Conservation (phyloP, 2,797 vertebrate genomes). For the Botia almorhae region DNA sequence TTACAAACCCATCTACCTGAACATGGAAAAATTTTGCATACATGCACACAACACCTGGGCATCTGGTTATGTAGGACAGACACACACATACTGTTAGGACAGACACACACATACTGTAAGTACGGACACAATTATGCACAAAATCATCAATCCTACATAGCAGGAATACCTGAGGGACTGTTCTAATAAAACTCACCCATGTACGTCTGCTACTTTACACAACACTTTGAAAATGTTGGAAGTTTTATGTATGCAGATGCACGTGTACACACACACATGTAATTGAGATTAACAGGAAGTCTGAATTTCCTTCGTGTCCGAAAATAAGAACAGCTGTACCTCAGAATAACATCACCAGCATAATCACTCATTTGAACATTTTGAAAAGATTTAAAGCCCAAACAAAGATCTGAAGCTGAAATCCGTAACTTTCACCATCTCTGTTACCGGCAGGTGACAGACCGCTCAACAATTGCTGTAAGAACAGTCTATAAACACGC, state of each 20-base stretch:
- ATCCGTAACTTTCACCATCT: too few relatives aligned
- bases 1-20: conserved; percentile 10
- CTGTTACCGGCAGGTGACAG: too few relatives aligned
- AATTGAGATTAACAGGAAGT: background rate
- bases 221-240: background rate
- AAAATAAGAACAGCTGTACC: background rate
- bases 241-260: background rate
- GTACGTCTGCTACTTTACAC: background rate
- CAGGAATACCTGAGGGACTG: conserved; percentile 14
- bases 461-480: too few relatives aligned
- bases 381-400: background rate
- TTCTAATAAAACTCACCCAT: background rate
- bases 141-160: background rate
- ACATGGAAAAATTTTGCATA: conserved; percentile 22
- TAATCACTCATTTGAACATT: background rate
- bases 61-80: conserved; percentile 37
- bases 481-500: too few relatives aligned
- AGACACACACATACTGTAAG: too few relatives aligned
- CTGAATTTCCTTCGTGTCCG: background rate
- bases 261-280: background rate
- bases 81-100: conserved; percentile 4
- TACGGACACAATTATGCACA: conserved; percentile 6
- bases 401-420: too few relatives aligned
- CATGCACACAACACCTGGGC: conserved; percentile 13
- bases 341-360: background rate